phyloP scores from a whole-genome alignment of 2,113 vertebrate genomes.

The Colistium nudipinnis region DNA sequence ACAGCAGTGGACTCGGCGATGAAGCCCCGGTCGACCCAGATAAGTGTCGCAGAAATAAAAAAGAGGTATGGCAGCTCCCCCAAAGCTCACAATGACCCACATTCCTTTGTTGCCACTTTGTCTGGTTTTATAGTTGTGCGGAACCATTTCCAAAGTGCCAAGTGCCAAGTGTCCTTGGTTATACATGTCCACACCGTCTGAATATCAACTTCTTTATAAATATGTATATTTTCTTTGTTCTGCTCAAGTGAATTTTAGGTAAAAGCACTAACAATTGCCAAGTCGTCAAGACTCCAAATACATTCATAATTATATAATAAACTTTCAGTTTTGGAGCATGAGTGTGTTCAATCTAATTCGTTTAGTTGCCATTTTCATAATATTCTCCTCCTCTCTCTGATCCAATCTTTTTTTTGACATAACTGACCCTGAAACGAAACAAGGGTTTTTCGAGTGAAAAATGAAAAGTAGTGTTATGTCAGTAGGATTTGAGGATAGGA shows the following conservation, averaged over 20 bases:
- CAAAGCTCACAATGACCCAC: slow-evolving; percentile 53
- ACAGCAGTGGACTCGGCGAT: slow-evolving; percentile 13
- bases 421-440: slow-evolving; percentile 20
- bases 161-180: background rate
- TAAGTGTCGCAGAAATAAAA: slow-evolving; percentile 46
- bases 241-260: background rate
- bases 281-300: slow-evolving; percentile 1
- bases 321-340: slow-evolving; percentile 7
- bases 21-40: slow-evolving; percentile 40
- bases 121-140: slow-evolving; percentile 33
- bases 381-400: slow-evolving; percentile 4
- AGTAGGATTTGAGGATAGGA: slow-evolving; percentile 68
- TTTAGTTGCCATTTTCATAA: background rate
- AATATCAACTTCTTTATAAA: background rate
- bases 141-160: slow-evolving; percentile 22
- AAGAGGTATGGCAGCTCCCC: slow-evolving; percentile 28
- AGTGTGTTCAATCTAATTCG: slow-evolving; percentile 1
- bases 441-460: slow-evolving; percentile 55
- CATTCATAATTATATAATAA: slow-evolving; percentile 41
- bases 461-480: slow-evolving; percentile 68
- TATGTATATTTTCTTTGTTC: slow-evolving; percentile 6
- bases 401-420: slow-evolving; percentile 17
- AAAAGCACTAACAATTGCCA: background rate
- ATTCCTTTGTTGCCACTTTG: slow-evolving; percentile 42
- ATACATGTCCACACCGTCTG: slow-evolving; percentile 12